Evolutionary conservation across 2,888 invertebrate species (phyloP).

Genomic region (Zaprionus bogoriensis): DNA sequence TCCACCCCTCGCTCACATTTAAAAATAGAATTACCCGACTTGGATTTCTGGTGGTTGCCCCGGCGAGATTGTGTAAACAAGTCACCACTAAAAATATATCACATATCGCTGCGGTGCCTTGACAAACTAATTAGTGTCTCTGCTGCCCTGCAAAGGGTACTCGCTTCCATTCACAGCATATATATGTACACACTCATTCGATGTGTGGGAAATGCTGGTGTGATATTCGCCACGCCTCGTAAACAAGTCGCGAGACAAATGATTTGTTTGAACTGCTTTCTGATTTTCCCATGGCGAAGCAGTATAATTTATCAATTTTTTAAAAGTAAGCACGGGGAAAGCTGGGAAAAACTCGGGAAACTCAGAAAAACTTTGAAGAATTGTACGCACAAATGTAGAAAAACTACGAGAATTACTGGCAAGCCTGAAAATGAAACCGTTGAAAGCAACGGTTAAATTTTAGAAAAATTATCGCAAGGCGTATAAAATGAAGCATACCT

Average conservation of each 20-base stretch:
- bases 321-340: neutral
- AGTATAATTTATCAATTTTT: conserved; percentile 1
- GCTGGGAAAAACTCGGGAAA: neutral
- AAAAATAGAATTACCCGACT: conserved; percentile 60
- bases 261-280: conserved; percentile 19
- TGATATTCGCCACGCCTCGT: conserved; percentile 35
- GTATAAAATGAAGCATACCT: too few relatives aligned
- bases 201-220: conserved; percentile 41
- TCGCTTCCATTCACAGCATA: conserved; percentile 2
- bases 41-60: too few relatives aligned
- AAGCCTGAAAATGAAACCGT: too few relatives aligned
- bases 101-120: conserved; percentile 43
- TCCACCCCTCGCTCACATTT: too few relatives aligned
- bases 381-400: too few relatives aligned
- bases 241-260: conserved; percentile 31
- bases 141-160: conserved; percentile 1
- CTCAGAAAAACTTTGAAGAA: too few relatives aligned
- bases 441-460: too few relatives aligned
- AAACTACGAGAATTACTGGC: too few relatives aligned
- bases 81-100: conserved; percentile 66
- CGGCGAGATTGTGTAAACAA: conserved; percentile 65
- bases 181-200: neutral
- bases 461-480: too few relatives aligned
- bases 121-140: conserved; percentile 53
- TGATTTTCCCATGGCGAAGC: conserved; percentile 44